Evolutionary conservation across 2,888 invertebrate genomes (phyloP).

Genomic region (Drosophila mayaguana): DNA sequence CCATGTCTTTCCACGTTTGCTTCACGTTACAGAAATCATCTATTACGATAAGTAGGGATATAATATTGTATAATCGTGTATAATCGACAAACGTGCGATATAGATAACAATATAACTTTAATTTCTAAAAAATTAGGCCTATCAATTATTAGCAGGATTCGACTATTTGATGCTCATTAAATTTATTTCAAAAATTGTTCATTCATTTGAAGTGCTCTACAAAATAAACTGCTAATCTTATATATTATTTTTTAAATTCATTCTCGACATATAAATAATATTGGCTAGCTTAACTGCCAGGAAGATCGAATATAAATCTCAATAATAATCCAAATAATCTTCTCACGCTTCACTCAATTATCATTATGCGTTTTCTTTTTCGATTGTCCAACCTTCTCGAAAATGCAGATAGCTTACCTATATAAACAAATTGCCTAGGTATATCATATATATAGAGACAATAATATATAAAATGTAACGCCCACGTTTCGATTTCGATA

Average conservation of each 20-base stretch:
- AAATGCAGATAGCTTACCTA: conserved; percentile 29
- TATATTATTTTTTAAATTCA: conserved; percentile 3
- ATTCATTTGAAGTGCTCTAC: neutral
- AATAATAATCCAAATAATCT: conserved; percentile 26
- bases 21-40: too few relatives aligned
- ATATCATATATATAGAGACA: conserved; percentile 12
- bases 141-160: neutral
- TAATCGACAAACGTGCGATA: too few relatives aligned
- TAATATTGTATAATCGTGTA: too few relatives aligned
- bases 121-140: neutral
- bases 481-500: conserved; percentile 32
- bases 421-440: conserved; percentile 24
- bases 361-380: conserved; percentile 1
- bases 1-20: too few relatives aligned
- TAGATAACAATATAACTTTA: too few relatives aligned
- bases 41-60: too few relatives aligned
- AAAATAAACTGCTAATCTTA: neutral
- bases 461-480: conserved; percentile 9
- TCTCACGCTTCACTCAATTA: conserved; percentile 35
- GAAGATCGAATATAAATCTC: conserved; percentile 25
- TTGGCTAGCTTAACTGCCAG: conserved; percentile 18
- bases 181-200: neutral
- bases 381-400: conserved; percentile 11
- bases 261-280: conserved; percentile 15
- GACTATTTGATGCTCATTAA: neutral